Evolutionary conservation across 2,888 invertebrate species (phyloP).

Genomic region (Lamellibrachia satsuma): DNA sequence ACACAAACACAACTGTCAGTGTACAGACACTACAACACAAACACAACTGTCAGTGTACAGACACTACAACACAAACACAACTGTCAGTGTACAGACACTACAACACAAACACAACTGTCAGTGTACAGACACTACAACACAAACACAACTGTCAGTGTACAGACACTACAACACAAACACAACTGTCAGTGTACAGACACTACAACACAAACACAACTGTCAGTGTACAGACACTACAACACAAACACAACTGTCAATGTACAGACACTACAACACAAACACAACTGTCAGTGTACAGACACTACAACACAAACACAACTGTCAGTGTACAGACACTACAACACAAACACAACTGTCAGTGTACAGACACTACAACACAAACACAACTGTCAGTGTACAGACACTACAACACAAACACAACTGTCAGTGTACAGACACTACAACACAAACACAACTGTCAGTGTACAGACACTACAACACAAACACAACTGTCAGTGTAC

Average conservation of each 20-base stretch:
- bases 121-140: neutral
- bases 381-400: neutral
- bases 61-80: neutral
- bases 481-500: neutral
- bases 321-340: neutral
- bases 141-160: neutral
- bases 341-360: neutral
- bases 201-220: neutral
- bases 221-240: neutral
- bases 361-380: neutral
- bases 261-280: neutral
- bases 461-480: neutral
- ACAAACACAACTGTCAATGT: neutral
- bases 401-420: neutral
- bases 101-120: neutral
- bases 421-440: neutral
- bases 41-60: neutral
- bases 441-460: neutral
- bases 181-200: neutral
- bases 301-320: too few species aligned
- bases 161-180: neutral
- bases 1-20: neutral
- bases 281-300: neutral
- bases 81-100: neutral
- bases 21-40: neutral